These are phyloP conservation scores for Drosophila rellima DNA, from an alignment of 2,888 invertebrate species.

Conservation along the genomic window DNA sequence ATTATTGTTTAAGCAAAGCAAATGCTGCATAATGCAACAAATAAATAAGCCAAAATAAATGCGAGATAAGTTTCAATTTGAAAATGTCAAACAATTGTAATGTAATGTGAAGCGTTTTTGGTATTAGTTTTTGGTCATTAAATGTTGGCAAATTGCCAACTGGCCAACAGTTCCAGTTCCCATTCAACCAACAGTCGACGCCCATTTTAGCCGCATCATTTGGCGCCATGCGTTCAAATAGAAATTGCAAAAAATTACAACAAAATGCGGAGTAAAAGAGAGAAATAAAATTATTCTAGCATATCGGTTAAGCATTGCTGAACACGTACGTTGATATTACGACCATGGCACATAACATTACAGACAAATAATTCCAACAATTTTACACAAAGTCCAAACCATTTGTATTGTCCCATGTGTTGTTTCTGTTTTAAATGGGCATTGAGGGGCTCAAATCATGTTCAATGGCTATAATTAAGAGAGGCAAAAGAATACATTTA, in stretches of 20 bases:
- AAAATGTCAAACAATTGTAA: slow-evolving; percentile 46
- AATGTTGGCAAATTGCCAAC: slow-evolving; percentile 51
- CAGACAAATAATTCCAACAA: slow-evolving; percentile 32
- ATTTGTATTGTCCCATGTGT: slow-evolving; percentile 46
- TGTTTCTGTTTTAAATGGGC: slow-evolving; percentile 48
- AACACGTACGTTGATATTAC: slow-evolving; percentile 46
- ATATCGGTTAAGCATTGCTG: slow-evolving; percentile 59
- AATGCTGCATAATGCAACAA: slow-evolving; percentile 11
- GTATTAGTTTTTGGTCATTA: slow-evolving; percentile 61
- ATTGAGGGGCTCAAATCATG: slow-evolving; percentile 17
- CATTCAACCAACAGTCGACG: slow-evolving; percentile 26
- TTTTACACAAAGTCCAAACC: slow-evolving; percentile 32
- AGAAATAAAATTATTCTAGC: slow-evolving; percentile 53
- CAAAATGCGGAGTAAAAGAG: background rate
- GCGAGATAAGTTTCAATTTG: slow-evolving; percentile 59
- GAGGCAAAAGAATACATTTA: background rate
- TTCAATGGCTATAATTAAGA: slow-evolving; percentile 46
- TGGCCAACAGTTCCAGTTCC: slow-evolving; percentile 13
- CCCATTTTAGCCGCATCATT: slow-evolving; percentile 59
- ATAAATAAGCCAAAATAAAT: slow-evolving; percentile 39
- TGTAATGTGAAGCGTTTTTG: slow-evolving; percentile 41
- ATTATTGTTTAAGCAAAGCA: slow-evolving; percentile 6
- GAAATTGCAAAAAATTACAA: slow-evolving; percentile 37
- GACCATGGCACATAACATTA: slow-evolving; percentile 33
- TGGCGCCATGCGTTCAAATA: slow-evolving; percentile 45